A percentile compares a stretch with the other conserved stretches of the same genome.
Evolutionary conservation across 2,797 vertebrate species (phyloP).

Genomic region (Chelidonichthys spinosus): DNA sequence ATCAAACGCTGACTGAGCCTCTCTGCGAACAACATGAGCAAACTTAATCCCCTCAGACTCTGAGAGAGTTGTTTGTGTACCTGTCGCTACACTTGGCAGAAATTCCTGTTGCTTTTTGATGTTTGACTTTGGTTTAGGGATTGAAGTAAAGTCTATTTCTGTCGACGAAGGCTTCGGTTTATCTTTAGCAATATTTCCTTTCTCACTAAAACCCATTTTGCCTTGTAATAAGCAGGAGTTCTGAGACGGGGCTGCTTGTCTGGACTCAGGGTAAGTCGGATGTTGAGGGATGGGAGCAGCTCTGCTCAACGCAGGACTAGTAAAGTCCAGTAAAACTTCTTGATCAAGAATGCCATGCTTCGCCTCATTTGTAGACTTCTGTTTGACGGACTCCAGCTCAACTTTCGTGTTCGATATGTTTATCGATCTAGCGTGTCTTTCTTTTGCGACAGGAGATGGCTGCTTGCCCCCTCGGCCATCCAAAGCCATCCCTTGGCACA

Average conservation of each 20-base stretch:
- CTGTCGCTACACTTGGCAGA: constrained; percentile 27
- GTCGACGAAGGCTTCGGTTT: constrained; percentile 39
- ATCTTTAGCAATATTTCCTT: constrained; percentile 48
- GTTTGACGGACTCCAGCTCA: constrained; percentile 10
- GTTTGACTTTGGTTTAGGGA: constrained; percentile 42
- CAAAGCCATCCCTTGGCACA: constrained; percentile 41
- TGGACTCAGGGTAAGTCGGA: constrained; percentile 43
- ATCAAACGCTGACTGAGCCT: constrained; percentile 48
- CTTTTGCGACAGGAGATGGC: constrained; percentile 60
- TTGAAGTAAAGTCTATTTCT: constrained; percentile 43
- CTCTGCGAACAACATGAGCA: constrained; percentile 34
- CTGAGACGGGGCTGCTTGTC: constrained; percentile 34
- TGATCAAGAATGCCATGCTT: constrained; percentile 64
- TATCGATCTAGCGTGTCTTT: constrained; percentile 68
- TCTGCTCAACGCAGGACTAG: constrained; percentile 42
- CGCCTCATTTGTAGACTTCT: constrained; percentile 22
- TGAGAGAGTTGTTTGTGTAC: constrained; percentile 38
- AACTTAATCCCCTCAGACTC: constrained; percentile 45
- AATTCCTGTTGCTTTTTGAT: constrained; percentile 40
- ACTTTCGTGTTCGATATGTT: constrained; percentile 68
- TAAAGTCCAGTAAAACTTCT: constrained; percentile 61
- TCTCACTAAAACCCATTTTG: constrained; percentile 64
- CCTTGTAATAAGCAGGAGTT: constrained; percentile 57
- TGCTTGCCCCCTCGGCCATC: constrained; percentile 51
- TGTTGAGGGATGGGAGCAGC: constrained; percentile 5